Evolutionary conservation across 2,888 invertebrate species (phyloP), one percentile per base, ranked within the genome.

Genomic region (Pardosa pseudoannulata): DNA sequence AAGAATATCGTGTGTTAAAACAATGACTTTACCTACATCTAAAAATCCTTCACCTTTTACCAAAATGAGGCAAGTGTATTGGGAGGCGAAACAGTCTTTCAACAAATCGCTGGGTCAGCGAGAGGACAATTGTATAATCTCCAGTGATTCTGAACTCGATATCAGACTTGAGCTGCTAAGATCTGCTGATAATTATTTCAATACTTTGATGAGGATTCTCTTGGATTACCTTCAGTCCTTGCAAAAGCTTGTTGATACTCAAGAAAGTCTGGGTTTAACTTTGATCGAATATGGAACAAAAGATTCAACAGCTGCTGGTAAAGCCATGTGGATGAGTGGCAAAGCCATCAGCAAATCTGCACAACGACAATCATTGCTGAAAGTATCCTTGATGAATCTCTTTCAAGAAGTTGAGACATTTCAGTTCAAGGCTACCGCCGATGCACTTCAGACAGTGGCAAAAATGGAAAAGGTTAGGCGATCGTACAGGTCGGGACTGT

Each of bases 41-140:
- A 19, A 64, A 36, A 56, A 41, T 23, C 50, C 80, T 23, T 82
- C 81, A 11, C 28, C 81, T 1, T 19, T 73, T 9, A 92, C 93
- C n/a, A 94, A 94, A 91, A 95, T 98, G 94, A 97, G 97, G 92
- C 97, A 98, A 92, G 97, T 98, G 90, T 99, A 97, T 92, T 99
- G 98, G 98, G 96, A 98, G 81, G 98, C 99, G 6, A 99, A 98
- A 92, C 98, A 98, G 92, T 95, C 96, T 81, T 95, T 98, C 64
- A 94, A 96, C 89, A 94, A 96, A 90, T 98, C 97, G 93, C 93
- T 99, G 73, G 98, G 98, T 50, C 96, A 96, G 90, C 98, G 98
- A 93, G 98, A 99, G 93, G 99, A 99, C 91, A 98, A 98, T 89
- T 97, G 97, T 93, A 95, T 99, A 89, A 95, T 98, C 27, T 95